Evolutionary conservation across 1,140 invertebrate species (phyloP), one percentile per base, ranked within the genome.

Genomic region (Psilanteris sp.): DNA sequence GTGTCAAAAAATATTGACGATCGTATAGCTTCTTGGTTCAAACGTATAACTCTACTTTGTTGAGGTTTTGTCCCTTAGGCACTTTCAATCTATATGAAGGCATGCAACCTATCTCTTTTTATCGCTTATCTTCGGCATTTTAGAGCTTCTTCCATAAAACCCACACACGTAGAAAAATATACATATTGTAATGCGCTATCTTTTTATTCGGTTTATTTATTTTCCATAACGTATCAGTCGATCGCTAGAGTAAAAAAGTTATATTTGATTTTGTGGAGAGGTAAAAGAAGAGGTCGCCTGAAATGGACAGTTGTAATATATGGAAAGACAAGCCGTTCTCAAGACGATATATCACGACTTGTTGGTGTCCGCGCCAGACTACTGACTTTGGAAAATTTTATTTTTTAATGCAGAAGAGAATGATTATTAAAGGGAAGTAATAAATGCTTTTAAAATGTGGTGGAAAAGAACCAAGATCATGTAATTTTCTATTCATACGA

Each of bases 281-380:
- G 26, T 9, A 10, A 54, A 24, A 36, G 14, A 8, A n/a, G 24
- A 29, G 52, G 15, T 44, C 27, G 37, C 2, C 54, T 57, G 39
- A 44, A 57, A 34, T 57, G 34, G 37, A 44, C 27, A 44, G 18
- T 57, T 18, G 39, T 44, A 46, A 59, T 59, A 37, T 26, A 59
- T 46, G 41, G 29, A 36, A 46, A 59, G 31, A 46, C 18, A 41
- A 59, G n/a, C 9, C 26, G 54, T 22, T 31, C 18, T 5, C 14
- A 15, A 3, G 5, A 16, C 26, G 20, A 57, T 43, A 43, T 43
- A 43, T 57, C 50, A 39, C 50, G 34, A 29, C 36, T 18, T 43
- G n/a, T 43, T 9, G 26, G 7, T 43, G 15, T 20, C 52, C 18
- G 36, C 5, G 7, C 14, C 31, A 26, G 50, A 55, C 14, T 8